Conservation (phyloP, 1,140 invertebrate species). For the Neocloeon triangulifer region DNA sequence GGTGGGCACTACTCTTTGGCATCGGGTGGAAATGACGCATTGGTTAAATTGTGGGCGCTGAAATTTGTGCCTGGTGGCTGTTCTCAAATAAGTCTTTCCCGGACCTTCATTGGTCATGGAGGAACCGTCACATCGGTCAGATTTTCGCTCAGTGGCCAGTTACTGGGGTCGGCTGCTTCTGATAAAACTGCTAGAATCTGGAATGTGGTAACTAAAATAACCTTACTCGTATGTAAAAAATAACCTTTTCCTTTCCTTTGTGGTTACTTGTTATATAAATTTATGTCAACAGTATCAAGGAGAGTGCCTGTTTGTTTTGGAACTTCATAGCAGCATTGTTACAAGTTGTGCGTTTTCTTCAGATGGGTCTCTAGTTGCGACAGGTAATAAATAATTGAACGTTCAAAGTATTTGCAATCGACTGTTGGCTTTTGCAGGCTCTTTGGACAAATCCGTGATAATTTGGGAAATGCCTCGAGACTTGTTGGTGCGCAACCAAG, state of each 20-base stretch:
- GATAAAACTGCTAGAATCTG: constrained; percentile 37
- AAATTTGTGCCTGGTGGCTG: constrained; percentile 14
- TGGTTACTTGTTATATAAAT: too few species aligned
- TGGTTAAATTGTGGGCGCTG: constrained; percentile 46
- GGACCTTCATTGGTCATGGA: constrained; percentile 23
- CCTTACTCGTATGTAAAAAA: constrained; percentile 3
- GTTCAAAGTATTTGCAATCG: not conserved
- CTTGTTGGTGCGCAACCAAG: constrained; percentile 14
- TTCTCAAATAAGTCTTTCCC: constrained; percentile 10
- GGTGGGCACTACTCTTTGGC: constrained; percentile 39
- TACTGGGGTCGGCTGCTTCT: constrained; percentile 32
- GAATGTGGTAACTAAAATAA: constrained; percentile 26
- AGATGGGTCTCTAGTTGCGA: constrained; percentile 24
- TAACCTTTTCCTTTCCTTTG: not conserved
- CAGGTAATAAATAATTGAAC: constrained; percentile 17
- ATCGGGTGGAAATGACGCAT: constrained; percentile 45
- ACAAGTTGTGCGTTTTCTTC: constrained; percentile 27
- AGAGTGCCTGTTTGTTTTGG: constrained; percentile 28
- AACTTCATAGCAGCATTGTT: constrained; percentile 27
- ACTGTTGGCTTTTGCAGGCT: constrained; percentile 13
- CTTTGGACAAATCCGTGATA: constrained; percentile 26
- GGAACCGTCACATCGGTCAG: constrained; percentile 31
- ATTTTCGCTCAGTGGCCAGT: constrained; percentile 26
- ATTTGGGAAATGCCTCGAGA: constrained; percentile 29
- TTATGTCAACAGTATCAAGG: constrained; percentile 26